Base-by-base conservation (phyloP, 2,888 invertebrate species). In the Aphrophora alni region DNA sequence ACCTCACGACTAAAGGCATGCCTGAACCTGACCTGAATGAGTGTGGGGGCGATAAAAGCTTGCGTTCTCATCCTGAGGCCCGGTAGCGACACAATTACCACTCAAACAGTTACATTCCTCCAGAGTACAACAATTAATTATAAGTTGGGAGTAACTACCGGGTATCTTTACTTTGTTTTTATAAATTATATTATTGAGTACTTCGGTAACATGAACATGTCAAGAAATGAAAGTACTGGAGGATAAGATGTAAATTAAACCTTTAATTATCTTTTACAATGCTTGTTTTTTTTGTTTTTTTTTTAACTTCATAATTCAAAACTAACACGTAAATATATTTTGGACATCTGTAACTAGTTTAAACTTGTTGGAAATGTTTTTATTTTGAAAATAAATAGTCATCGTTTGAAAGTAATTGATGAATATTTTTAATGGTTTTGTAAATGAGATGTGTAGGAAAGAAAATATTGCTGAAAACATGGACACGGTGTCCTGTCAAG, bases 361-460 rank as follows among this genome's bases (percentile, higher is more conserved):
- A 59, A 59, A 59, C 3, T 10, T 21, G 59, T 59, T 59, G 59
- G 21, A 59, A 59, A 59, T 59, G 59, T 59, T 59, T 59, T 59
- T 5, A 7, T 12, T 21, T 59, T 59, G 4, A 59, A 59, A 59
- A 59, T 59, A 59, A 59, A 59, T 59, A 59, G 59, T 21, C 59
- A 59, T 59, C 59, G 59, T 59, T 59, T 59, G 21, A 21, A 59
- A 59, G 21, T 59, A 59, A 59, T 21, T 59, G 59, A 59, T 59
- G 21, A 59, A 59, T n/a, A 59, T 59, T 59, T 59, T 59, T 59
- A 59, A 59, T 59, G 59, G 59, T 59, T 59, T 59, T n/a, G 59
- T 59, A 59, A 59, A 59, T 59, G 59, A 59, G 59, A 59, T 21
- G 59, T 59, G 59, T 59, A 59, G 59, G 59, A 59, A 59, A 59